Conservation (phyloP, 2,797 vertebrate genomes). For the Ctenosaura bakeri region DNA sequence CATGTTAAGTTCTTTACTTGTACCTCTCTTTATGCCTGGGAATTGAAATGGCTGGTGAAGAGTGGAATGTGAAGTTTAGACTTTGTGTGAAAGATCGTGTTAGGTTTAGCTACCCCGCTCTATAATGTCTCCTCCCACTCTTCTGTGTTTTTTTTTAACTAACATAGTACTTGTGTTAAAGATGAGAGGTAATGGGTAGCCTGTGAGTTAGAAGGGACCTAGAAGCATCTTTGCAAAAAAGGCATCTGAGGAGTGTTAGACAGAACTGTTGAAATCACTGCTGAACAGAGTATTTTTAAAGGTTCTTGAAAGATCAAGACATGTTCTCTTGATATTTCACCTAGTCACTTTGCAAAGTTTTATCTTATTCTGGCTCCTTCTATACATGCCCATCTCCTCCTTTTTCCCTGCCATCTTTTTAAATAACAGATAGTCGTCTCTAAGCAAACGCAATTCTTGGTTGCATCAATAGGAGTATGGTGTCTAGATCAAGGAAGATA, state of each 20-base stretch:
- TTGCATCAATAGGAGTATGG: no score
- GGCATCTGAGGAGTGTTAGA: not conserved
- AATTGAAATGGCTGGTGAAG: constrained; percentile 32
- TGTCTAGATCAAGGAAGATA: no score
- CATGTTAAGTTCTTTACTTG: not conserved
- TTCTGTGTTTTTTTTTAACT: not conserved
- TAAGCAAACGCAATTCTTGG: no score
- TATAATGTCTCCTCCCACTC: not conserved
- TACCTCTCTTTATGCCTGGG: not conserved
- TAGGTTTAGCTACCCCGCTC: constrained; percentile 30
- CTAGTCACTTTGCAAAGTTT: not conserved
- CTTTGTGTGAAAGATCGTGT: constrained; percentile 1
- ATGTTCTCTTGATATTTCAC: not conserved
- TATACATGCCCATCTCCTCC: not conserved
- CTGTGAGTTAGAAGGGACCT: not conserved
- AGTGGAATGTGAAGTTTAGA: constrained; percentile 24
- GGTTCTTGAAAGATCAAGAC: not conserved
- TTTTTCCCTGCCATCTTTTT: not conserved
- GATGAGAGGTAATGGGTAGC: not conserved
- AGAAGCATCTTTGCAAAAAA: not conserved
- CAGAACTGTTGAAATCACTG: not conserved
- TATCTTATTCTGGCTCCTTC: not conserved
- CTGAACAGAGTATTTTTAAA: not conserved
- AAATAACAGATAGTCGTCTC: accelerated
- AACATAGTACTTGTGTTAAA: not conserved